These are phyloP conservation scores for Argyresthia albistria DNA, from an alignment of 2,888 invertebrate genomes.

Conservation along the genomic window DNA sequence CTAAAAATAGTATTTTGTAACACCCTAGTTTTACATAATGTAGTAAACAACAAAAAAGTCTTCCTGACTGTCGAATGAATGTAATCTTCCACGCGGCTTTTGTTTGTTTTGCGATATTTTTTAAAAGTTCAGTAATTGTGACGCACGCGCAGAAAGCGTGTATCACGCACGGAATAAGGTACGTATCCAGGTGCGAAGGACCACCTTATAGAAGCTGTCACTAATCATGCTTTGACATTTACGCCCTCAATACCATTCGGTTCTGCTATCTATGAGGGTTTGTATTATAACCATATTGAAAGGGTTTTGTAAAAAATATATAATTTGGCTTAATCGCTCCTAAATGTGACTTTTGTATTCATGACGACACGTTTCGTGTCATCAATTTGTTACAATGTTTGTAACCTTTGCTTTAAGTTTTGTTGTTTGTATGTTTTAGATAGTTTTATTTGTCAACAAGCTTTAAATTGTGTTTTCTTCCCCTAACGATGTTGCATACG, in stretches of 20 bases:
- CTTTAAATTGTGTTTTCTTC: background rate
- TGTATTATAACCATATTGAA: slow-evolving; percentile 17
- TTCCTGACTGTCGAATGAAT: slow-evolving; percentile 21
- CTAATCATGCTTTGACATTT: slow-evolving; percentile 37
- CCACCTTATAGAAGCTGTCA: slow-evolving; percentile 7
- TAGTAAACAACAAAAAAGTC: slow-evolving; percentile 20
- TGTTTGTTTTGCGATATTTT: slow-evolving; percentile 2
- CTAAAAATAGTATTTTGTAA: slow-evolving; percentile 50
- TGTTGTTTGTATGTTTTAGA: slow-evolving; percentile 9
- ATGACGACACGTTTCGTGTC: background rate
- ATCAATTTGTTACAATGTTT: slow-evolving; percentile 5
- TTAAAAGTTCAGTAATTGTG: background rate
- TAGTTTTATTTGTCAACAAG: slow-evolving; percentile 22
- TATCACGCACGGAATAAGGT: slow-evolving; percentile 19
- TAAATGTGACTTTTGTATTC: slow-evolving; percentile 29
- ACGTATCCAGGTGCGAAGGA: slow-evolving; percentile 28
- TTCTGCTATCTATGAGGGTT: slow-evolving; percentile 27
- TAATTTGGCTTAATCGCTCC: slow-evolving; percentile 44
- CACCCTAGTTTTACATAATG: slow-evolving; percentile 30
- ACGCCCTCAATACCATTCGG: slow-evolving; percentile 16
- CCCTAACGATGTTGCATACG: no score
- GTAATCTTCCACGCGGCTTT: slow-evolving; percentile 3
- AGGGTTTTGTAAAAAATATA: slow-evolving; percentile 34
- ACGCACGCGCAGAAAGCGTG: slow-evolving; percentile 16
- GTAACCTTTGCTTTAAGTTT: background rate